Conservation (phyloP, 2,888 invertebrate species). For the Tinea pellionella region DNA sequence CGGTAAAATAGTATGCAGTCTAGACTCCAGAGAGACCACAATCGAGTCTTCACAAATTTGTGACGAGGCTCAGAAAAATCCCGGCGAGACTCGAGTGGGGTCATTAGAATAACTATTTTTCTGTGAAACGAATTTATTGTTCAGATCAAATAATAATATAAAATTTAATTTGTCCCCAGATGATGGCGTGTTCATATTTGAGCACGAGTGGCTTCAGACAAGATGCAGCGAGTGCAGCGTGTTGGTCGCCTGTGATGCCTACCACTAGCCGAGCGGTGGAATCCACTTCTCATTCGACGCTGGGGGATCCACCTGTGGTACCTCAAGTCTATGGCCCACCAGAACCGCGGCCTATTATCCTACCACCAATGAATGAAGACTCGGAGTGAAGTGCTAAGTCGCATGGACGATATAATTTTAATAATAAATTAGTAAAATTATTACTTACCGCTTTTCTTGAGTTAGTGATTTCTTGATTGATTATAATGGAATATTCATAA, state of each 20-base stretch:
- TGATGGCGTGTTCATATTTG: conserved; percentile 66
- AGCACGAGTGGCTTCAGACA: conserved; percentile 45
- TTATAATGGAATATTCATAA: conserved; percentile 8
- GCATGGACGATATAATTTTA: conserved; percentile 37
- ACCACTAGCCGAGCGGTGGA: conserved; percentile 17
- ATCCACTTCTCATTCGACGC: neutral
- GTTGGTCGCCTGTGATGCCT: conserved; percentile 44
- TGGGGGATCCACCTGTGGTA: neutral
- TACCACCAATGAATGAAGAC: conserved; percentile 31
- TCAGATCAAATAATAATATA: neutral
- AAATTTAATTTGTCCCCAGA: conserved; percentile 31
- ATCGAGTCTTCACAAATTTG: neutral
- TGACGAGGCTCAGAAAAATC: too few relatives aligned
- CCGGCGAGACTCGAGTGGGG: too few relatives aligned
- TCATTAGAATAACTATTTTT: too few relatives aligned
- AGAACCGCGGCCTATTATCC: conserved; percentile 1
- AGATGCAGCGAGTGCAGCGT: conserved; percentile 38
- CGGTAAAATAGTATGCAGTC: neutral
- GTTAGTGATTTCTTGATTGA: conserved; percentile 18
- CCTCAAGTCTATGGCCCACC: neutral
- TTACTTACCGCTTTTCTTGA: conserved; percentile 28
- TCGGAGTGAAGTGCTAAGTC: conserved; percentile 49
- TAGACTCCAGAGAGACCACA: too few relatives aligned
- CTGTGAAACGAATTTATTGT: neutral
- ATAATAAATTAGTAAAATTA: conserved; percentile 28